Evolutionary conservation across 2,797 vertebrate species (phyloP).

Genomic region (Mustela erminea): DNA sequence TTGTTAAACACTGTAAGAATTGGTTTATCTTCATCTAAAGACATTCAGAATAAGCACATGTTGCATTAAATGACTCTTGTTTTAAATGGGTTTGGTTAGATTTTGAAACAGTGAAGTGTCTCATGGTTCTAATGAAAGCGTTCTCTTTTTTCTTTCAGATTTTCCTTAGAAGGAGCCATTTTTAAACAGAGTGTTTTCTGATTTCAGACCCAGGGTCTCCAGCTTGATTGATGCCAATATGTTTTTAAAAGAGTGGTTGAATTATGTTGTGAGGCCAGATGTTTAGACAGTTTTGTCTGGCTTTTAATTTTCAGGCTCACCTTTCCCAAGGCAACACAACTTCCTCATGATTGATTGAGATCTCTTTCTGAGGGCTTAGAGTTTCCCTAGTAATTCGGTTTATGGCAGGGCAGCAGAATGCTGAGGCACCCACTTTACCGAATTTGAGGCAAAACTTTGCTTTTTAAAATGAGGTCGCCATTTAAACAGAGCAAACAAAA

Average conservation of each 20-base stretch:
- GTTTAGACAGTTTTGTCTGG: slow-evolving; percentile 14
- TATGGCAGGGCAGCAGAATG: background rate
- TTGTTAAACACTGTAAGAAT: slow-evolving; percentile 60
- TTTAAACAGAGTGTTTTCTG: slow-evolving; percentile 68
- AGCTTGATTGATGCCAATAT: slow-evolving; percentile 49
- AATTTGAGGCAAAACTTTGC: background rate
- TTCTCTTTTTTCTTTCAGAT: slow-evolving; percentile 66
- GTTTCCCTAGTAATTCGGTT: background rate
- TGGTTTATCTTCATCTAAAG: slow-evolving; percentile 58
- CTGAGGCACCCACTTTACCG: background rate
- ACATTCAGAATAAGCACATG: slow-evolving; percentile 68
- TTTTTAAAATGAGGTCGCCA: slow-evolving; percentile 13
- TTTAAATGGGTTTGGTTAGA: slow-evolving; percentile 67
- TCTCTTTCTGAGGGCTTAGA: background rate
- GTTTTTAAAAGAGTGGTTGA: slow-evolving; percentile 6
- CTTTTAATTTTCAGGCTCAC: slow-evolving; percentile 40
- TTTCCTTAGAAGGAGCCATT: slow-evolving; percentile 70
- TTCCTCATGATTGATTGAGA: slow-evolving; percentile 9
- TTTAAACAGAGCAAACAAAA: background rate
- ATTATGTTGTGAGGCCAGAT: slow-evolving; percentile 51
- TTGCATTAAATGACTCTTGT: slow-evolving; percentile 63
- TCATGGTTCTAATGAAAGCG: slow-evolving; percentile 74
- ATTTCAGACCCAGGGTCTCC: slow-evolving; percentile 42
- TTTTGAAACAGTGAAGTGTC: slow-evolving; percentile 73
- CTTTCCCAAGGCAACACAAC: slow-evolving; percentile 25